These are phyloP conservation scores for Morphnarchus princeps DNA, from an alignment of 2,113 vertebrate species.

Conservation along the genomic window DNA sequence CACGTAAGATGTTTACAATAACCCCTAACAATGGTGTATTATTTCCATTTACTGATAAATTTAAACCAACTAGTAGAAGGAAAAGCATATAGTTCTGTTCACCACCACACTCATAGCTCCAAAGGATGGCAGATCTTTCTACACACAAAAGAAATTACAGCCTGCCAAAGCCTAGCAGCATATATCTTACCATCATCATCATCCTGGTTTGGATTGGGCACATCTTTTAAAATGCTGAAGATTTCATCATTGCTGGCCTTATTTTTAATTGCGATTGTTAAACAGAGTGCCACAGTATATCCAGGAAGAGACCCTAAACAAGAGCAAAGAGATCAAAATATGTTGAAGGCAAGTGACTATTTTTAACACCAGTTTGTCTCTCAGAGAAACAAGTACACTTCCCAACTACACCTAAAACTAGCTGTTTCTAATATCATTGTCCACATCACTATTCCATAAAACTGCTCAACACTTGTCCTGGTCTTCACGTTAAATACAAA, in stretches of 20 bases:
- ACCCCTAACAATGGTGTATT: background rate
- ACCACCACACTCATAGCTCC: background rate
- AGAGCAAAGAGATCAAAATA: background rate
- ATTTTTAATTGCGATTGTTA: slow-evolving; percentile 94
- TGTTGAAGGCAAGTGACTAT: background rate
- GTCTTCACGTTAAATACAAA: background rate
- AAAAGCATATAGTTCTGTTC: background rate
- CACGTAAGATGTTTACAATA: background rate
- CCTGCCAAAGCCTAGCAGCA: background rate
- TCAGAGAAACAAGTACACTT: background rate
- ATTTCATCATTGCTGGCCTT: slow-evolving; percentile 93
- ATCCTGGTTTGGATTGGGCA: slow-evolving; percentile 96
- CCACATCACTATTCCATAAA: background rate
- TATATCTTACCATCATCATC: slow-evolving; percentile 86
- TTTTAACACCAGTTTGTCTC: background rate
- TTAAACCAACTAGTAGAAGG: background rate
- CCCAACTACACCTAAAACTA: background rate
- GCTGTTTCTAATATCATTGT: background rate
- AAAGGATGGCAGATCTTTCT: background rate
- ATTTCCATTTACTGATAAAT: background rate
- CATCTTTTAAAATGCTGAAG: slow-evolving; percentile 89
- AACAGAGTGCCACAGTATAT: slow-evolving; percentile 80
- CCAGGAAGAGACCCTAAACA: slow-evolving; percentile 87
- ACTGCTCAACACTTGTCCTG: background rate
- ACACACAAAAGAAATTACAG: background rate